Base-by-base conservation (phyloP, 2,113 vertebrate genomes). In the Callipepla squamata region DNA sequence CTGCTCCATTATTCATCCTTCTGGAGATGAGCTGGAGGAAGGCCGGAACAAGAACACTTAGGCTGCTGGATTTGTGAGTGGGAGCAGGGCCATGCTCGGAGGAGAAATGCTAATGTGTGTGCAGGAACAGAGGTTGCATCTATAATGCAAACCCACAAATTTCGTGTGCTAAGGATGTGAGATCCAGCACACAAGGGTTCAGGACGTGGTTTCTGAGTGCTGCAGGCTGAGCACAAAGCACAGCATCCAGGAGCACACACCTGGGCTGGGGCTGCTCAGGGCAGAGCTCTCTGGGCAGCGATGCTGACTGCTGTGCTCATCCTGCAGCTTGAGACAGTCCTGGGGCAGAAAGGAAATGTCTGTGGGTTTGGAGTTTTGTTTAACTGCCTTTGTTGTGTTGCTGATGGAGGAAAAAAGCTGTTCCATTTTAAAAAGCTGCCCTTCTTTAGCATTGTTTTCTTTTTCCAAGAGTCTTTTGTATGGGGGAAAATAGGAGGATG, bases 201-300 rank as follows among this genome's bases (percentile, higher is more conserved):
- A 5, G 13, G 16, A 6, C 0, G 5, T 1, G 19, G 42, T 38
- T 36, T 66, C 22, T 36, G 14, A 15, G 40, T 0, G 21, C 70
- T 47, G 38, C 58, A 42, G 63, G 22, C 11, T 34, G 38, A 12
- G 25, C 55, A 3, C 45, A 5, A 2, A 2, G 28, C 30, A 18
- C 69, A 15, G n/a, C 44, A 45, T 57, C 58, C 70, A 20, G 26
- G 51, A 53, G 53, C 53, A 32, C 53, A 55, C 53, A 55, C 53
- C 53, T 55, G 26, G 26, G 51, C 51, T 28, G 51, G 51, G 51
- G 45, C 3, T 13, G 51, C 59, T 28, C 66, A 1, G 53, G 51
- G 51, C 51, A 59, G 68, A 44, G 44, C 21, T 65, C 20, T 0
- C 23, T 30, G 34, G 2, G 3, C 57, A 68, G 32, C 14, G 44